Percentiles rank a stretch among this genome's conserved stretches.
Evolutionary conservation across 2,113 vertebrate species (phyloP).

Genomic region (Psittacus erithacus): DNA sequence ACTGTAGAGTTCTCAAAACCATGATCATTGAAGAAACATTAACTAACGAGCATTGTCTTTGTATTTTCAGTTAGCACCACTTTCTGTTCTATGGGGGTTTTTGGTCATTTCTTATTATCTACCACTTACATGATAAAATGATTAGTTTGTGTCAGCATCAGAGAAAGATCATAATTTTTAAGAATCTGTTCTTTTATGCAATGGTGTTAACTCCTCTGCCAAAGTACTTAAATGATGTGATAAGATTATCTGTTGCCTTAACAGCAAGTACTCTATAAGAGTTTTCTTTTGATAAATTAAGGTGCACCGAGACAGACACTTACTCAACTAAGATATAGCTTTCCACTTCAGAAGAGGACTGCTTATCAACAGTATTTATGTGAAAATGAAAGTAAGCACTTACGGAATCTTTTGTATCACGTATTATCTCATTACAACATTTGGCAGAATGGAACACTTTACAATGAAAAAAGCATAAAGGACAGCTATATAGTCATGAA

Average conservation of each 20-base stretch:
- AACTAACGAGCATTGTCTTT: not conserved
- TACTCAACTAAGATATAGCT: not conserved
- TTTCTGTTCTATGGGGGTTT: not conserved
- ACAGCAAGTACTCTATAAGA: not conserved
- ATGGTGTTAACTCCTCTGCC: not conserved
- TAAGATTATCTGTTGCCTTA: not conserved
- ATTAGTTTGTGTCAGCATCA: not conserved
- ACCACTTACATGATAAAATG: not conserved
- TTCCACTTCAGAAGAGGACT: not conserved
- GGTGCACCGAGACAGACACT: not conserved
- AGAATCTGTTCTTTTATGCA: not conserved
- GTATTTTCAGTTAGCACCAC: not conserved
- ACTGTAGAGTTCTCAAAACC: not conserved
- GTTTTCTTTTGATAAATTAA: not conserved
- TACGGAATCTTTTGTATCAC: not conserved
- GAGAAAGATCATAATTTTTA: not conserved
- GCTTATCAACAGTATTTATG: not conserved
- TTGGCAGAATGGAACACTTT: not conserved
- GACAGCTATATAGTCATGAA: not conserved
- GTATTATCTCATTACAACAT: not conserved
- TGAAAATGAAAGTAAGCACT: not conserved
- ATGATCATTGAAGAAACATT: not conserved
- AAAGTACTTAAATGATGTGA: not conserved
- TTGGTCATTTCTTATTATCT: not conserved
- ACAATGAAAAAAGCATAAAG: not conserved